Evolutionary conservation across 2,113 vertebrate species (phyloP).

Genomic region (Carassius gibelio): DNA sequence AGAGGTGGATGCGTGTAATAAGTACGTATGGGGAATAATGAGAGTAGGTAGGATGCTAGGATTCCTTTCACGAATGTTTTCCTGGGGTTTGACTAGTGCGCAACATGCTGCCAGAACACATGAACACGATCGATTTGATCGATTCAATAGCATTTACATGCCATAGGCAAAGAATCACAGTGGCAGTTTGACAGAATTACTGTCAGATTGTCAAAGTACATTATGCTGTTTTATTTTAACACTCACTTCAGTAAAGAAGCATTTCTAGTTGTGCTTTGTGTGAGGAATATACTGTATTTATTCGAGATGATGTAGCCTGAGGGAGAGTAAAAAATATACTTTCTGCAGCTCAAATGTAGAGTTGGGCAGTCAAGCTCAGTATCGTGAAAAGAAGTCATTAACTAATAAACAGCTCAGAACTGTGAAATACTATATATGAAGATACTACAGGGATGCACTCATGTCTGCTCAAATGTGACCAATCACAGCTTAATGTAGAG

Average conservation of each 20-base stretch:
- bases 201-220: background rate
- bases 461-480: background rate
- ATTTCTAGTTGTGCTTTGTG: background rate
- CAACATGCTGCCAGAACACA: background rate
- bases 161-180: background rate
- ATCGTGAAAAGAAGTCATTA: background rate
- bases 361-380: background rate
- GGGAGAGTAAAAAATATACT: background rate
- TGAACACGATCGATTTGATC: background rate
- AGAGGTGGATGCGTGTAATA: slow-evolving; percentile 62
- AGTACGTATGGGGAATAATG: slow-evolving; percentile 59
- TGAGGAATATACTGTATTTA: background rate
- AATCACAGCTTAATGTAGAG: slow-evolving; percentile 5
- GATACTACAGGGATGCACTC: background rate
- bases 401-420: slow-evolving; percentile 13
- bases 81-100: background rate
- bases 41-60: slow-evolving; percentile 40
- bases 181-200: background rate
- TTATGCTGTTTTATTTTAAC: background rate
- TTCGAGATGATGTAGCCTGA: slow-evolving; percentile 6
- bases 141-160: slow-evolving; percentile 4
- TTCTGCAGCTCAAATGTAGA: background rate
- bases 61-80: slow-evolving; percentile 43
- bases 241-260: background rate
- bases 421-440: background rate